Conservation (phyloP, 2,888 invertebrate species). For the Chrysolina haemoptera region DNA sequence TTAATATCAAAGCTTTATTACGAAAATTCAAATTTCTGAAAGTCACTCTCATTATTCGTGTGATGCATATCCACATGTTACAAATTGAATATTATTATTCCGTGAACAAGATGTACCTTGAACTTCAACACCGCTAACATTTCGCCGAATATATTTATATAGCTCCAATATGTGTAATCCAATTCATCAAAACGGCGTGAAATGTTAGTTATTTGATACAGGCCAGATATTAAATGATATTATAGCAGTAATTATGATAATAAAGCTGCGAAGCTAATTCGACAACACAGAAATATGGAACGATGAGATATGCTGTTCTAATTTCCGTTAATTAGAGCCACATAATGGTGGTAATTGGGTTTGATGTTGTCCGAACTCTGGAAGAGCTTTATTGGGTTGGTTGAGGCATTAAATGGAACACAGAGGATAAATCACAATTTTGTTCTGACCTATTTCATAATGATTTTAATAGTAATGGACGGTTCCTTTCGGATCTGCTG, state of each 20-base stretch:
- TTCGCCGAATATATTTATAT: neutral
- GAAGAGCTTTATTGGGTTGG: neutral
- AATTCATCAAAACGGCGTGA: constrained; percentile 1
- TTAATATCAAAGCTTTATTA: too few species aligned
- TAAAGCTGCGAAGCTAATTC: constrained; percentile 12
- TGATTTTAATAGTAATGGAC: neutral
- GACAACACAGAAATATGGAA: constrained; percentile 5
- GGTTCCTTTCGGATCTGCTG: neutral
- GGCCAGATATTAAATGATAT: constrained; percentile 17
- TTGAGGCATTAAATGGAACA: neutral
- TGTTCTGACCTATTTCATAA: neutral
- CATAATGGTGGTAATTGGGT: constrained; percentile 17
- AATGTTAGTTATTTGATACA: constrained; percentile 2
- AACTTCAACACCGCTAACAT: neutral
- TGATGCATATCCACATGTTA: too few species aligned
- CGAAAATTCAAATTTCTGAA: too few species aligned
- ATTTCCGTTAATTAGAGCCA: constrained; percentile 11
- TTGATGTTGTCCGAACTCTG: constrained; percentile 4
- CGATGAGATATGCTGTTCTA: constrained; percentile 13
- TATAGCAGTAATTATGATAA: constrained; percentile 10
- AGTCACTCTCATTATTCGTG: too few species aligned
- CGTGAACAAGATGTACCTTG: too few species aligned
- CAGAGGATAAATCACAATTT: constrained; percentile 5
- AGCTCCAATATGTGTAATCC: neutral
- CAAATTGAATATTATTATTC: too few species aligned